Conservation (phyloP, 2,888 invertebrate species). For the Hypselothyrea guttata region DNA sequence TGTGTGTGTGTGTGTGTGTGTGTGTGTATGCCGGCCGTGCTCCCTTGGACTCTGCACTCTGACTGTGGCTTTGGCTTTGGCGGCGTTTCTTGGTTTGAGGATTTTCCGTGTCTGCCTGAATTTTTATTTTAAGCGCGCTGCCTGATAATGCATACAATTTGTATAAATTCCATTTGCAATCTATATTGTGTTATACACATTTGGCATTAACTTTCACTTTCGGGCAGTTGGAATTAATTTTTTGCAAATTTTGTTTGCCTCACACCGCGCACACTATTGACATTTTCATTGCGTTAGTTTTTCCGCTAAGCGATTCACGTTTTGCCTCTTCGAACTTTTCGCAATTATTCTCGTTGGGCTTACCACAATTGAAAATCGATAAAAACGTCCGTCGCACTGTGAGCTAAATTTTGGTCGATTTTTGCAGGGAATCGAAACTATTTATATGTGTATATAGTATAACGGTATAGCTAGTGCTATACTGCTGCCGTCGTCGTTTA, state of each 20-base stretch:
- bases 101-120: conserved; percentile 73
- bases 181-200: not conserved
- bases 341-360: conserved; percentile 46
- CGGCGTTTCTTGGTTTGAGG: conserved; percentile 67
- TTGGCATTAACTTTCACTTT: not conserved
- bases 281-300: conserved; percentile 58
- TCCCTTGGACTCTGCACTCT: conserved; percentile 32
- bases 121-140: conserved; percentile 73
- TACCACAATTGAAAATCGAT: conserved; percentile 76
- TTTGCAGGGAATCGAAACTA: conserved; percentile 27
- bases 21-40: conserved; percentile 69
- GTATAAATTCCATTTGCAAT: conserved; percentile 6
- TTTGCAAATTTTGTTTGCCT: conserved; percentile 5
- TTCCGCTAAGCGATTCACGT: conserved; percentile 11
- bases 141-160: conserved; percentile 30
- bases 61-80: conserved; percentile 34
- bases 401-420: conserved; percentile 20
- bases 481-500: conserved; percentile 42
- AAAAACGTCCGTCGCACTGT: conserved; percentile 52
- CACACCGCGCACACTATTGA: conserved; percentile 36
- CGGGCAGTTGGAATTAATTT: conserved; percentile 6
- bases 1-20: conserved; percentile 2
- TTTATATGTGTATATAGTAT: conserved; percentile 15
- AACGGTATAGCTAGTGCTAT: conserved; percentile 11
- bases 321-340: conserved; percentile 9